Evolutionary conservation across 2,888 invertebrate genomes (phyloP).

Genomic region (Sarcophaga caerulescens): DNA sequence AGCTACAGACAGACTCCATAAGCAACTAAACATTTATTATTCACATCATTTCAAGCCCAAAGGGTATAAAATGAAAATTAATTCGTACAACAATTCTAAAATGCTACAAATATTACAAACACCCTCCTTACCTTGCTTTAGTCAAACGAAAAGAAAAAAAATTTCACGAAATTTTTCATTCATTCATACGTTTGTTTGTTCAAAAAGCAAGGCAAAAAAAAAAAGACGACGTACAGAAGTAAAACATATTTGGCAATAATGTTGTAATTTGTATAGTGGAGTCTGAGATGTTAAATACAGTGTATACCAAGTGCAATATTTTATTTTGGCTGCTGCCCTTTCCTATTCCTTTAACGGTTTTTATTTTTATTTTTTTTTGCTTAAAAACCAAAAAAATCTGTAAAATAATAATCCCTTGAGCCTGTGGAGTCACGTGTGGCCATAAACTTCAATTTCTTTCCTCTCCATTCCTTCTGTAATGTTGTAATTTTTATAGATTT

Average conservation of each 20-base stretch:
- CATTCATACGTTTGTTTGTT: not conserved
- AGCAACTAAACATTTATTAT: constrained; percentile 36
- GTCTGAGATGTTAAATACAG: constrained; percentile 50
- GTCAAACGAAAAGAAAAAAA: not conserved
- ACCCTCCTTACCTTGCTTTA: constrained; percentile 46
- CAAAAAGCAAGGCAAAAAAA: no score
- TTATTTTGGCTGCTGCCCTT: constrained; percentile 30
- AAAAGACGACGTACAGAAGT: no score
- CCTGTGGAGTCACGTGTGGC: constrained; percentile 69
- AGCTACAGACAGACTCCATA: not conserved
- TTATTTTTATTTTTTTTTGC: constrained; percentile 24
- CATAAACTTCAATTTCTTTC: constrained; percentile 62
- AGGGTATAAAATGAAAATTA: constrained; percentile 68
- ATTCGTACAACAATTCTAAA: constrained; percentile 51
- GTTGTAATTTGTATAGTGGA: constrained; percentile 16
- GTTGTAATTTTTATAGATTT: constrained; percentile 57
- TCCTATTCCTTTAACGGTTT: not conserved
- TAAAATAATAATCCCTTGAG: constrained; percentile 69
- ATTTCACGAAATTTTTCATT: not conserved
- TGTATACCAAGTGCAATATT: constrained; percentile 34
- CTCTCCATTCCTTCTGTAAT: not conserved
- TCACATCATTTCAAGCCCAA: constrained; percentile 58
- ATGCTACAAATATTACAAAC: constrained; percentile 66
- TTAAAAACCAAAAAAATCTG: constrained; percentile 66
- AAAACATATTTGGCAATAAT: constrained; percentile 2